Evolutionary conservation across 2,113 vertebrate species (phyloP).

Genomic region (Otolemur garnettii): DNA sequence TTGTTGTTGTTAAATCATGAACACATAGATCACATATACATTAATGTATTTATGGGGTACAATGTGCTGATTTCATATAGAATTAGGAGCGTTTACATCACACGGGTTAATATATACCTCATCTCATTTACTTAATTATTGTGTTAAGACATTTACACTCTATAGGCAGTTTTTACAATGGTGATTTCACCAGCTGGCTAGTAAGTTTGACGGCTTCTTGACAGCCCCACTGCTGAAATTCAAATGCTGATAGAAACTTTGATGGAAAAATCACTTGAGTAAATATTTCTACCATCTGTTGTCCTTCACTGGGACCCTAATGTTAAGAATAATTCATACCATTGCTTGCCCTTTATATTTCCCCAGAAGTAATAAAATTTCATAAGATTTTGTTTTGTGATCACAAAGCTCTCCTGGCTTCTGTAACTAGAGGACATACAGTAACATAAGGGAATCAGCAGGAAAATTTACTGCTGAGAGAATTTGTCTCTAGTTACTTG

Average conservation of each 20-base stretch:
- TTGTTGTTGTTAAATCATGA: no score
- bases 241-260: conserved; percentile 72
- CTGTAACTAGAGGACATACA: conserved; percentile 24
- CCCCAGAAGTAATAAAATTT: conserved; percentile 71
- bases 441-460: conserved; percentile 39
- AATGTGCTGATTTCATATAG: no score
- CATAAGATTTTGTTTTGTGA: conserved; percentile 59
- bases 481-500: conserved; percentile 61
- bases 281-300: conserved; percentile 78
- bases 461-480: conserved; percentile 54
- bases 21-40: no score
- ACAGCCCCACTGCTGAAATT: conserved; percentile 30
- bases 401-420: conserved; percentile 60
- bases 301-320: conserved; percentile 54
- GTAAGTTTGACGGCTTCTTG: conserved; percentile 65
- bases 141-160: not conserved
- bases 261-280: conserved; percentile 72
- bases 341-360: conserved; percentile 64
- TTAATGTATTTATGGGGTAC: no score
- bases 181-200: conserved; percentile 71
- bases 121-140: no score
- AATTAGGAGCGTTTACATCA: no score
- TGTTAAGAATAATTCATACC: conserved; percentile 67
- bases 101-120: no score
- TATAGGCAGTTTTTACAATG: conserved; percentile 59